Percentiles rank a stretch among this genome's conserved stretches.
Conservation (phyloP, 2,113 vertebrate species). For the Piaya cayana region DNA sequence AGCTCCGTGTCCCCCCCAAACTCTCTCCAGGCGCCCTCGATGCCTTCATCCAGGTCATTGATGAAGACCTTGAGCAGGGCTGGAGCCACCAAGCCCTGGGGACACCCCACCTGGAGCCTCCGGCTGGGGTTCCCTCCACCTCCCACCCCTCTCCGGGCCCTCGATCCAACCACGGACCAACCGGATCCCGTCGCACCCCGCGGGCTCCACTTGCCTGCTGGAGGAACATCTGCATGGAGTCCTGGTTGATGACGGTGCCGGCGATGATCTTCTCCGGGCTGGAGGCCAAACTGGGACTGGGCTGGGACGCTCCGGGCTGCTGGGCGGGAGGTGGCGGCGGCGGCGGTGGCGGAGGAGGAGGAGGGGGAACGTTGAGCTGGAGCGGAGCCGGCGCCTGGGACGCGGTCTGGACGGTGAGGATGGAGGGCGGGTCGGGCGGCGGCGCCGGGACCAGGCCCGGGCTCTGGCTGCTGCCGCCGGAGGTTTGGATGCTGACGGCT, state of each 20-base stretch:
- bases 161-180: too few relatives aligned
- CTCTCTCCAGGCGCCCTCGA: too few relatives aligned
- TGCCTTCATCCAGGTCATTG: too few relatives aligned
- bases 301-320: conserved; percentile 76
- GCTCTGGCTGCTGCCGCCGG: conserved; percentile 67
- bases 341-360: too few relatives aligned
- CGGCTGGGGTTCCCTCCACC: too few relatives aligned
- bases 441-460: conserved; percentile 64
- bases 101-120: too few relatives aligned
- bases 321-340: conserved; percentile 48
- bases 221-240: conserved; percentile 93
- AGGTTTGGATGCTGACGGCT: conserved; percentile 81
- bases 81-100: too few relatives aligned
- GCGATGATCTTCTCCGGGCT: conserved; percentile 89
- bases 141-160: too few relatives aligned
- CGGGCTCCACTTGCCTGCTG: conserved; percentile 80
- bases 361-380: conserved; percentile 59
- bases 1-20: too few relatives aligned
- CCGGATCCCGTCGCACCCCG: too few relatives aligned
- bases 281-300: conserved; percentile 61
- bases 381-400: conserved; percentile 62
- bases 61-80: too few relatives aligned
- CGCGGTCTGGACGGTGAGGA: conserved; percentile 79
- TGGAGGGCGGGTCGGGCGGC: conserved; percentile 75
- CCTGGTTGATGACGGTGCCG: conserved; percentile 87